phyloP scores from a whole-genome alignment of 2,888 invertebrate species.

The Meteorus colon region DNA sequence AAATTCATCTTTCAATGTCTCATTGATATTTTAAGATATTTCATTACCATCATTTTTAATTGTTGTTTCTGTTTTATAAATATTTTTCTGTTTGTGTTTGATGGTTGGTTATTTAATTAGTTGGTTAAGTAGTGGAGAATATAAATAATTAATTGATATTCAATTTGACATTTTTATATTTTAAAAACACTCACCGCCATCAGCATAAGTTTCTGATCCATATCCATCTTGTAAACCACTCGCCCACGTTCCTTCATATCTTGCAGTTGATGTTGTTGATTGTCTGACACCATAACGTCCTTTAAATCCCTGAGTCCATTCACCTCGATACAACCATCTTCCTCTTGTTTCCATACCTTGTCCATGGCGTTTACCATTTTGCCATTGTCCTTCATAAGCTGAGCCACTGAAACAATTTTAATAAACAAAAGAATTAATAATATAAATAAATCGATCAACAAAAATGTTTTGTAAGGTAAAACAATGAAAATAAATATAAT shows the following conservation, averaged over 20 bases:
- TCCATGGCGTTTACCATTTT: slow-evolving; percentile 98
- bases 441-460: neutral
- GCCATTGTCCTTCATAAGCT: slow-evolving; percentile 99
- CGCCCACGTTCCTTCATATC: slow-evolving; percentile 99
- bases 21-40: too few species aligned
- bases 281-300: slow-evolving; percentile 98
- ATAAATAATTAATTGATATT: too few species aligned
- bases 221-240: slow-evolving; percentile 99
- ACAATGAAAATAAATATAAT: neutral
- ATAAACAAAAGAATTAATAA: slow-evolving; percentile 7
- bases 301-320: slow-evolving; percentile 99
- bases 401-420: slow-evolving; percentile 83
- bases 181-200: slow-evolving; percentile 87
- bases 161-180: too few species aligned
- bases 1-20: too few species aligned
- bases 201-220: slow-evolving; percentile 99
- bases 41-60: too few species aligned
- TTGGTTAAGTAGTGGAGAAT: too few species aligned
- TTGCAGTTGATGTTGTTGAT: slow-evolving; percentile 94
- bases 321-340: slow-evolving; percentile 97
- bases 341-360: slow-evolving; percentile 98
- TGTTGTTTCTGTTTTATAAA: too few species aligned
- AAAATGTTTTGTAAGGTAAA: neutral
- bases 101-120: too few species aligned
- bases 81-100: too few species aligned